Percentiles rank a stretch among this genome's conserved stretches.
Evolutionary conservation across 1,140 invertebrate species (phyloP).

Genomic region (Drosophila pectinifera): DNA sequence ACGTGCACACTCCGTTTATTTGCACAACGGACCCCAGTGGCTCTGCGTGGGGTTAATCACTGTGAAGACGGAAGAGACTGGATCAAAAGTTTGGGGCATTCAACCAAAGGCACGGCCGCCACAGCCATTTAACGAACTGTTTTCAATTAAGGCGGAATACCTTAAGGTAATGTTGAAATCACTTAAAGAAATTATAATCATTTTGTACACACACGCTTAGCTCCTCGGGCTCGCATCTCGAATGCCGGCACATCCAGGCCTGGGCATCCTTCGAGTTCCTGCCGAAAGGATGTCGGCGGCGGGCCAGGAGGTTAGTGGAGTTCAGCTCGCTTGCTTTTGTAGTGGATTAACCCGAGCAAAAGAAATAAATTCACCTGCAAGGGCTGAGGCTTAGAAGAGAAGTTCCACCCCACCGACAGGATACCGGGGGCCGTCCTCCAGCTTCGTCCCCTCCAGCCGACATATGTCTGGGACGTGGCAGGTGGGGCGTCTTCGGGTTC

Average conservation of each 20-base stretch:
- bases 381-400: conserved; percentile 32
- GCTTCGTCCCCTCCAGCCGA: not conserved
- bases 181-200: conserved; percentile 83
- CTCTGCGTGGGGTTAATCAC: conserved; percentile 59
- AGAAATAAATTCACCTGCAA: conserved; percentile 80
- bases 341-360: conserved; percentile 77
- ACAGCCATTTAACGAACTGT: conserved; percentile 76
- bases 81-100: conserved; percentile 59
- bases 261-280: not conserved
- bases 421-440: not conserved
- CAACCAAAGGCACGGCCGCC: conserved; percentile 57
- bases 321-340: conserved; percentile 67
- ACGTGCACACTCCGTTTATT: conserved; percentile 5
- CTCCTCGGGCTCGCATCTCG: conserved; percentile 62
- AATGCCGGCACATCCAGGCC: not conserved
- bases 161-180: conserved; percentile 79
- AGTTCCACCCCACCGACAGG: conserved; percentile 5
- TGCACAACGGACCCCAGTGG: not conserved
- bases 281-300: not conserved
- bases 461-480: conserved; percentile 6
- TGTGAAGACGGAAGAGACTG: conserved; percentile 29
- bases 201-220: conserved; percentile 78
- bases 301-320: conserved; percentile 25
- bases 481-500: conserved; percentile 36
- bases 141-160: conserved; percentile 76